Base-by-base conservation (phyloP, 2,888 invertebrate genomes). In the Pseudoips prasinana region DNA sequence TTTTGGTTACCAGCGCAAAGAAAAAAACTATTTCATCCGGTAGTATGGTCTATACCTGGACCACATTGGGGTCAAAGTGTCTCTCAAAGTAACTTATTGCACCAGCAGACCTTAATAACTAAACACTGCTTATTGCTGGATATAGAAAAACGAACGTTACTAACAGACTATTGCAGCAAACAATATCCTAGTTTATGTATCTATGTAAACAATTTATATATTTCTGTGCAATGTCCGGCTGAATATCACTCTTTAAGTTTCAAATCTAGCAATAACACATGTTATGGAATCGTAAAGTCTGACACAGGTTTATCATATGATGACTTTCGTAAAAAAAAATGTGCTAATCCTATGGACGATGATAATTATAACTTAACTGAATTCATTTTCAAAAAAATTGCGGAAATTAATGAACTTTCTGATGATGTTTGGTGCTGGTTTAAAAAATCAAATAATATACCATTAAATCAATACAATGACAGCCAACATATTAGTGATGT, bases 1-100 rank as follows among this genome's bases (percentile, higher is more conserved):
- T 82, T 68, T 53, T 91, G 91, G 91, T 49, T 91, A 32, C 91
- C 91, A 8, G 80, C 84, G 1, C 71, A 71, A 25, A 74, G 90
- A 22, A 51, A 59, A n/a, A 76, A 75, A 28, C 43, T 66, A 19
- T 89, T 82, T 43, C 73, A 78, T 37, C 89, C 89, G 9, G 52
- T 89, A 8, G 68, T 78, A 4, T 89, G 90, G 84, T 63, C 69
- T 9, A 76, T 90, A 33, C 90, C 90, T 0, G 91, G 91, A 2
- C 74, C 77, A 3, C 73, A 80, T 44, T 84, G 84, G 83, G 75
- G 81, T 10, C 54, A 51, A 38, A 42, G 26, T 8, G 64, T 85
- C 1, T 39, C 49, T 43, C 30, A 40, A 1, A 69, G 60, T 27
- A 46, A 61, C 20, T 39, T 49, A 22, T 43, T 83, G 30, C 46